phyloP scores from a whole-genome alignment of 2,797 vertebrate species.

The Microtus agrestis region DNA sequence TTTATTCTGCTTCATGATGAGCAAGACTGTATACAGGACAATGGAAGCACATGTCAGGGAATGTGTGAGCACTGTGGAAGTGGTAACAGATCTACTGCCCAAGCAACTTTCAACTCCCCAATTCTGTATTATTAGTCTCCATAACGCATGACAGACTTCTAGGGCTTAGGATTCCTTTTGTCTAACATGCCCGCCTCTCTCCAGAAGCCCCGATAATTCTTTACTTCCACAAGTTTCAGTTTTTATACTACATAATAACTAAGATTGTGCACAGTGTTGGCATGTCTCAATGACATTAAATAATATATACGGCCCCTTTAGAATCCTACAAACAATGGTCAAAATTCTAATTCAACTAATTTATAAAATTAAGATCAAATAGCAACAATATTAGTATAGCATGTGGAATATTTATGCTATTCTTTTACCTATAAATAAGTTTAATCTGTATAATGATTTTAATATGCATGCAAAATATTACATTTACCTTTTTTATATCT shows the following conservation, averaged over 20 bases:
- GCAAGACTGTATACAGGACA: neutral
- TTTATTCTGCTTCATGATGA: neutral
- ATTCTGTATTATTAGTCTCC: neutral
- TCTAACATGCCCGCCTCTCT: neutral
- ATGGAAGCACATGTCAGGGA: neutral
- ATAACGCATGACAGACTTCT: neutral
- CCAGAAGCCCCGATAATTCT: neutral
- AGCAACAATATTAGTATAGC: neutral
- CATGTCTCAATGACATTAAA: neutral
- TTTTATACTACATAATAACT: neutral
- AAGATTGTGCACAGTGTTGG: neutral
- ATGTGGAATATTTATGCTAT: neutral
- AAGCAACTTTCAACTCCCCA: neutral
- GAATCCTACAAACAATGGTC: neutral
- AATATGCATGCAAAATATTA: slow-evolving; percentile 43
- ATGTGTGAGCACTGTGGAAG: neutral
- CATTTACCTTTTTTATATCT: slow-evolving; percentile 53
- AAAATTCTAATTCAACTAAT: neutral
- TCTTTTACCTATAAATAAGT: slow-evolving; percentile 43
- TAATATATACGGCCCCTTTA: neutral
- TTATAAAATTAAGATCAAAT: slow-evolving; percentile 53
- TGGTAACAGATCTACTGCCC: neutral
- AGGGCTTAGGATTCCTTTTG: neutral
- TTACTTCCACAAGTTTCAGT: neutral
- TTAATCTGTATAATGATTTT: slow-evolving; percentile 56